These are phyloP conservation scores for Actinemys pallida DNA, from an alignment of 2,113 vertebrate genomes.

Conservation along the genomic window DNA sequence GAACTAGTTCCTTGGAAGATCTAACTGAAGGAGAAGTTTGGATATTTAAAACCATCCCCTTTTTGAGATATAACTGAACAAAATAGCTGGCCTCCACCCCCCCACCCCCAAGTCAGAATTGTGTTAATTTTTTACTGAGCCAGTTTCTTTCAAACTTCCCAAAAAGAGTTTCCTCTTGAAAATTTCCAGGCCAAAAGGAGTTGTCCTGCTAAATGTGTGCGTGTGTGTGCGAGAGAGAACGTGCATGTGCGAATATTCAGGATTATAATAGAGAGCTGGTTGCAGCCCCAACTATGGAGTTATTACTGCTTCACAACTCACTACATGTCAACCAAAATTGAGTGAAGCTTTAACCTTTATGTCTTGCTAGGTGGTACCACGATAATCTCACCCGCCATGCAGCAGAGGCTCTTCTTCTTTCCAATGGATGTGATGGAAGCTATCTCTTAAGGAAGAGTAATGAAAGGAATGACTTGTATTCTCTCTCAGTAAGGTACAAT, in stretches of 20 bases:
- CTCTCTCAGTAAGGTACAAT: conserved; percentile 92
- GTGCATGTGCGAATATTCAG: background rate
- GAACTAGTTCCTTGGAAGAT: background rate
- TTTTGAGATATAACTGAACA: background rate
- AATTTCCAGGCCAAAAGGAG: background rate
- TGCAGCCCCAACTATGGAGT: background rate
- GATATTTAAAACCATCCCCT: background rate
- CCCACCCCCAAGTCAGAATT: background rate
- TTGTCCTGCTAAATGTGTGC: background rate
- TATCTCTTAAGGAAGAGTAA: conserved; percentile 94
- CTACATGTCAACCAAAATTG: fast-evolving
- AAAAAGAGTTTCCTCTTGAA: background rate
- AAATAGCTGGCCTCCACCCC: background rate
- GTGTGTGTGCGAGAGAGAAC: background rate
- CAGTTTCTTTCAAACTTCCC: background rate
- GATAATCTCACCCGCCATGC: conserved; percentile 89
- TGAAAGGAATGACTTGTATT: conserved; percentile 82
- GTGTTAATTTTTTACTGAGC: background rate
- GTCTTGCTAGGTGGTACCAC: conserved; percentile 91
- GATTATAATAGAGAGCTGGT: background rate
- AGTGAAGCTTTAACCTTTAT: background rate
- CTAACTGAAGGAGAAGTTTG: background rate
- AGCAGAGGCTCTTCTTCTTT: conserved; percentile 92
- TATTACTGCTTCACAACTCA: fast-evolving
- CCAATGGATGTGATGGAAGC: conserved; percentile 92